Percentiles rank a stretch among this genome's conserved stretches.
phyloP scores from a whole-genome alignment of 2,888 invertebrate species.

The Sinhomidia bicolor region DNA sequence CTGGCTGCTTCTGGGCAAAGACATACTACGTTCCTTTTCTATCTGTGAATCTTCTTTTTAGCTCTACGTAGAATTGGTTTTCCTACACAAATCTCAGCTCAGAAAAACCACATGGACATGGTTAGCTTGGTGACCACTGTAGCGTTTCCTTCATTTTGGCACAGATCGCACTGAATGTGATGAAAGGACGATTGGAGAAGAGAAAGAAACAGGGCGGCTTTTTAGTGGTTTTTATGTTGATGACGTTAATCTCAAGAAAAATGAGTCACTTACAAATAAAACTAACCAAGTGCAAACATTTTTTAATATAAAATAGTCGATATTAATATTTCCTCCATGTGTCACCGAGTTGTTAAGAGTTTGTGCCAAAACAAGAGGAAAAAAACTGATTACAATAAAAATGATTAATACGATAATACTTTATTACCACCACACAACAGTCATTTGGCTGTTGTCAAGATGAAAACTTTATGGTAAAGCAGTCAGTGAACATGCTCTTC shows the following conservation, averaged over 20 bases:
- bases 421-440: too few species aligned
- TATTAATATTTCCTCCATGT: background rate
- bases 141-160: constrained; percentile 49
- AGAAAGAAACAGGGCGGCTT: background rate
- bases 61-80: too few species aligned
- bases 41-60: too few species aligned
- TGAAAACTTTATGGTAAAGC: too few species aligned
- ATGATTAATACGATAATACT: background rate
- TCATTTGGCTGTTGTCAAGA: background rate
- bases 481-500: too few species aligned
- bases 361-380: background rate
- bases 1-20: too few species aligned
- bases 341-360: too few species aligned
- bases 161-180: constrained; percentile 41
- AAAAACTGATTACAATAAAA: background rate
- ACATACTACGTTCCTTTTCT: too few species aligned
- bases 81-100: too few species aligned
- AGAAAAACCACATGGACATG: background rate
- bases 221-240: background rate
- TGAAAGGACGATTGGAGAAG: background rate
- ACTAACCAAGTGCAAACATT: background rate
- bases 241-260: constrained; percentile 13
- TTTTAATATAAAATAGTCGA: too few species aligned
- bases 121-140: constrained; percentile 11
- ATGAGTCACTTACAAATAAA: constrained; percentile 4